Conservation (phyloP, 2,797 vertebrate species). For the Propithecus perrieri region DNA sequence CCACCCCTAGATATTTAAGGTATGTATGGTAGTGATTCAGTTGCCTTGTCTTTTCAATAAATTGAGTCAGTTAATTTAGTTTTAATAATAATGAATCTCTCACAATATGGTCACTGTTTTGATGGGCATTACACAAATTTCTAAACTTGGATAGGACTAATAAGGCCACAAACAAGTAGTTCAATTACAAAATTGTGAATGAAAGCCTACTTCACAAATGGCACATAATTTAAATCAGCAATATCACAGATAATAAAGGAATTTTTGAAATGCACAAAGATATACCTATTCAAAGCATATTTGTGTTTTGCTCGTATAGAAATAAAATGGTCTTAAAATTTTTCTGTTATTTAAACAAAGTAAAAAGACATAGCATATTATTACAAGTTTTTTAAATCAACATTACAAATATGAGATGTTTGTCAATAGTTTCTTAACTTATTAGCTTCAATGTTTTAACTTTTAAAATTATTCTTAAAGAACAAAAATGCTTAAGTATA, state of each 20-base stretch:
- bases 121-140: not conserved
- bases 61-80: not conserved
- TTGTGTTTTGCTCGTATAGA: constrained; percentile 17
- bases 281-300: not conserved
- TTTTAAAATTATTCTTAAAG: constrained; percentile 23
- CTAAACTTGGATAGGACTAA: not conserved
- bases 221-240: constrained; percentile 18
- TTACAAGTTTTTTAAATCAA: constrained; percentile 1
- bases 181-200: not conserved
- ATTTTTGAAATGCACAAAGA: constrained; percentile 40
- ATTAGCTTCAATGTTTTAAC: not conserved
- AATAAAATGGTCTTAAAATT: constrained; percentile 5
- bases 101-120: not conserved
- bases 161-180: not conserved
- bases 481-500: not conserved
- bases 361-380: not conserved
- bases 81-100: not conserved
- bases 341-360: constrained; percentile 11
- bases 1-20: not conserved
- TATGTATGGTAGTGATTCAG: not conserved
- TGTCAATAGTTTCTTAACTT: constrained; percentile 29
- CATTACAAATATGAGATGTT: constrained; percentile 1
- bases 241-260: not conserved
- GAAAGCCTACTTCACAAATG: constrained; percentile 1
- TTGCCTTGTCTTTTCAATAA: not conserved